Percentiles rank a stretch among this genome's conserved stretches.
Evolutionary conservation across 2,797 vertebrate genomes (phyloP).

Genomic region (Channallabes apus): DNA sequence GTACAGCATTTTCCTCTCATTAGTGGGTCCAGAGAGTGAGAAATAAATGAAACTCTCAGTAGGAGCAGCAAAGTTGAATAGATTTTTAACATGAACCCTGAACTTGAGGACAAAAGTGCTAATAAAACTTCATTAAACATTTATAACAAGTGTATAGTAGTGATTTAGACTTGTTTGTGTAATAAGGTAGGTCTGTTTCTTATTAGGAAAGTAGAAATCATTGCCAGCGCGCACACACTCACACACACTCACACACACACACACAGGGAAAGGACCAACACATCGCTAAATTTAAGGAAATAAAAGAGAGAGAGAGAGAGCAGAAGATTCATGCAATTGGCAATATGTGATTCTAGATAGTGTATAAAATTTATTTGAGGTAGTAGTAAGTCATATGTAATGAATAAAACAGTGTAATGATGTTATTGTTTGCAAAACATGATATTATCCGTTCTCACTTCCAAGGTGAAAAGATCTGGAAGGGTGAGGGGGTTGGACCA

Average conservation of each 20-base stretch:
- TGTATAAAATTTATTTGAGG: neutral
- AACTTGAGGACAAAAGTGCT: conserved; percentile 42
- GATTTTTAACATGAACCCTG: conserved; percentile 14
- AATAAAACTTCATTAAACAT: conserved; percentile 64
- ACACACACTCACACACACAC: neutral
- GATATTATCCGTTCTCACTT: too few relatives aligned
- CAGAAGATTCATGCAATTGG: neutral
- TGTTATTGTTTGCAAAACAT: neutral
- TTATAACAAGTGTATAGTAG: conserved; percentile 64
- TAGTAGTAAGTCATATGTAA: neutral
- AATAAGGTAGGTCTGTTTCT: conserved; percentile 62
- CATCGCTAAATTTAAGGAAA: conserved; percentile 1
- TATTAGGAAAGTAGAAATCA: conserved; percentile 54
- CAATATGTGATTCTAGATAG: neutral
- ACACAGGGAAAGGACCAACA: neutral
- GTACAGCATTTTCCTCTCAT: neutral
- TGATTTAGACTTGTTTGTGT: conserved; percentile 53
- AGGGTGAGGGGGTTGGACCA: neutral
- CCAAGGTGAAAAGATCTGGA: neutral
- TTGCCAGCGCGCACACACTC: conserved; percentile 7
- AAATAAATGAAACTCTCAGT: neutral
- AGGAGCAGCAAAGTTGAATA: neutral
- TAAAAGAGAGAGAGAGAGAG: neutral
- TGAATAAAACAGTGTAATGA: neutral
- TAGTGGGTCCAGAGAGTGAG: neutral